A percentile compares a stretch with the other conserved stretches of the same genome.
Conservation (phyloP, 2,797 vertebrate genomes). For the Trachurus trachurus region DNA sequence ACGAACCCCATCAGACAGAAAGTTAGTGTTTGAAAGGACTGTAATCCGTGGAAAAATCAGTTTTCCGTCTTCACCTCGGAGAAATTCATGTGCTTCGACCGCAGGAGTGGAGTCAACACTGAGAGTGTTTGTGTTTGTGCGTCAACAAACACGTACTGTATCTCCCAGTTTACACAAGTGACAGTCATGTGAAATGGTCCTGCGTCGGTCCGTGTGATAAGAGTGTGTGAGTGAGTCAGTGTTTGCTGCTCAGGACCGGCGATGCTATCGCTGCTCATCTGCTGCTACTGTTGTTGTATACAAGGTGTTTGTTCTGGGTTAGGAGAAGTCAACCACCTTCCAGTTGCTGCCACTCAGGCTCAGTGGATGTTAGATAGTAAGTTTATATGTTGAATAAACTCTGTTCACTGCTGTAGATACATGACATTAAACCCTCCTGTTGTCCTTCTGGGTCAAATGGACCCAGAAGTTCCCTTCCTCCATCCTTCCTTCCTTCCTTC, state of each 20-base stretch:
- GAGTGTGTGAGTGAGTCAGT: constrained; percentile 50
- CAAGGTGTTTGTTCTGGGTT: background rate
- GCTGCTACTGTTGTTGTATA: constrained; percentile 58
- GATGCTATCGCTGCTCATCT: constrained; percentile 67
- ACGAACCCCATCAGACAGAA: constrained; percentile 25
- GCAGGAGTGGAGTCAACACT: background rate
- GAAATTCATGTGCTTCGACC: constrained; percentile 14
- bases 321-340: background rate
- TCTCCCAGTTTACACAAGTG: constrained; percentile 38
- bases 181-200: constrained; percentile 43
- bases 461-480: no score
- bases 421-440: background rate
- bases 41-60: background rate
- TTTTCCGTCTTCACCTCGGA: background rate
- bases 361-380: background rate
- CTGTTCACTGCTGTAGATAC: background rate
- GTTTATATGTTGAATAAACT: no score
- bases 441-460: no score
- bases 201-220: constrained; percentile 6
- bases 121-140: constrained; percentile 22
- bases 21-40: background rate
- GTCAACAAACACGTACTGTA: constrained; percentile 31
- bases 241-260: constrained; percentile 48
- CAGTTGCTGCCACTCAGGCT: background rate
- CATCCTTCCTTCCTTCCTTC: no score